Evolutionary conservation across 2,797 vertebrate genomes (phyloP).

Genomic region (Sphenopsis melanotis): DNA sequence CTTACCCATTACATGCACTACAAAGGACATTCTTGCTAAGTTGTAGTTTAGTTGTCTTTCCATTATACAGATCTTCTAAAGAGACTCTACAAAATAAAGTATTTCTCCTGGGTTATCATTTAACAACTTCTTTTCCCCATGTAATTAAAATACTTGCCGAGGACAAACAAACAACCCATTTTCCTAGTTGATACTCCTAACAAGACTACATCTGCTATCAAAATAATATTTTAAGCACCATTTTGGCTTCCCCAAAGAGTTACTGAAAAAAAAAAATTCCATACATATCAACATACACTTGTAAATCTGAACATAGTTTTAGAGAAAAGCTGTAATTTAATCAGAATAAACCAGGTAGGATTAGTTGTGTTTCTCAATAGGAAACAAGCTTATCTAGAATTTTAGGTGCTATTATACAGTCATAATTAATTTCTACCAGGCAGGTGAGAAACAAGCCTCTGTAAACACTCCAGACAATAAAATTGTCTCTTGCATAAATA

Average conservation of each 20-base stretch:
- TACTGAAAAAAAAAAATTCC: not conserved
- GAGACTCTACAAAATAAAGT: slow-evolving; percentile 82
- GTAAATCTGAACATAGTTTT: not conserved
- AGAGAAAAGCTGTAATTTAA: not conserved
- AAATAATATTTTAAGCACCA: not conserved
- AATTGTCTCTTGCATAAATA: not conserved
- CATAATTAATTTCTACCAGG: not conserved
- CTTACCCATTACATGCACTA: slow-evolving; percentile 95
- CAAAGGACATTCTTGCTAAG: slow-evolving; percentile 99
- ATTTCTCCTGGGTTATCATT: slow-evolving; percentile 27
- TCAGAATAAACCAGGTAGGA: not conserved
- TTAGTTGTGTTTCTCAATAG: not conserved
- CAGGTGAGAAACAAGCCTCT: not conserved
- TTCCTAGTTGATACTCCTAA: not conserved
- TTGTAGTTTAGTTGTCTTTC: slow-evolving; percentile 98
- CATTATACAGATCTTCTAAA: slow-evolving; percentile 97
- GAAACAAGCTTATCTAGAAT: not conserved
- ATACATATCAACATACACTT: not conserved
- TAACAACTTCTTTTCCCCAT: not conserved
- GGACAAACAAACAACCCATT: not conserved
- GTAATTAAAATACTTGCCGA: not conserved
- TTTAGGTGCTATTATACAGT: not conserved
- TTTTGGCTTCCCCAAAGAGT: not conserved
- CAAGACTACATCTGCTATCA: not conserved
- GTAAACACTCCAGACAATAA: not conserved